phyloP scores from a whole-genome alignment of 2,113 vertebrate genomes.

The Cyanoliseus patagonus region DNA sequence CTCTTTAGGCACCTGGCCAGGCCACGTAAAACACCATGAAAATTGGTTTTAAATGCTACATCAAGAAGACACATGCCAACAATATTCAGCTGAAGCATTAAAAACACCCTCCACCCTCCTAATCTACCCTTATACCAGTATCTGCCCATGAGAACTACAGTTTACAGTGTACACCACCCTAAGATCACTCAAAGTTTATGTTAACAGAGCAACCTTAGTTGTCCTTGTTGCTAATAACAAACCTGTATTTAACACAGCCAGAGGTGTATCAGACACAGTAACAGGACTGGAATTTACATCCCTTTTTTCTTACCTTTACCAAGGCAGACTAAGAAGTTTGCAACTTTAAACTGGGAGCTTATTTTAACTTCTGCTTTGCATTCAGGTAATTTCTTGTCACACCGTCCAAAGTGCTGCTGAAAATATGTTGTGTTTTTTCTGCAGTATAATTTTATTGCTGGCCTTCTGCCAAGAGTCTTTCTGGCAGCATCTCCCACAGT shows the following conservation, averaged over 20 bases:
- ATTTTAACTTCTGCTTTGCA: slow-evolving; percentile 40
- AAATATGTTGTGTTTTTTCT: slow-evolving; percentile 59
- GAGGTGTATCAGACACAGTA: neutral
- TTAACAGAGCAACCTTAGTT: neutral
- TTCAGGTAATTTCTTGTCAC: slow-evolving; percentile 50
- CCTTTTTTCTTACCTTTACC: neutral
- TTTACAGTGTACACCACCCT: neutral
- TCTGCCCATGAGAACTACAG: neutral
- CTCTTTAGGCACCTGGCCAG: neutral
- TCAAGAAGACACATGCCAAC: neutral
- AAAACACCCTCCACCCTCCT: neutral
- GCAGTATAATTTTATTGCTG: slow-evolving; percentile 73
- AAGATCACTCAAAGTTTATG: neutral
- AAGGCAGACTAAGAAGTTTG: neutral
- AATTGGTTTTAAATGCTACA: neutral
- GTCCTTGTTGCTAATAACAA: neutral
- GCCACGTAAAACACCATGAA: neutral
- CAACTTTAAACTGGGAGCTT: neutral
- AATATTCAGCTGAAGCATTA: neutral
- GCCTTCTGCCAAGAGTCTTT: slow-evolving; percentile 63
- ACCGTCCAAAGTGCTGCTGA: slow-evolving; percentile 25
- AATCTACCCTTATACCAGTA: neutral
- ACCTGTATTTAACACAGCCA: neutral
- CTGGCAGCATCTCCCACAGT: slow-evolving; percentile 71
- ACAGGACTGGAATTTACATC: neutral